Base-by-base conservation (phyloP, 2,797 vertebrate species). In the Darevskia mixta region DNA sequence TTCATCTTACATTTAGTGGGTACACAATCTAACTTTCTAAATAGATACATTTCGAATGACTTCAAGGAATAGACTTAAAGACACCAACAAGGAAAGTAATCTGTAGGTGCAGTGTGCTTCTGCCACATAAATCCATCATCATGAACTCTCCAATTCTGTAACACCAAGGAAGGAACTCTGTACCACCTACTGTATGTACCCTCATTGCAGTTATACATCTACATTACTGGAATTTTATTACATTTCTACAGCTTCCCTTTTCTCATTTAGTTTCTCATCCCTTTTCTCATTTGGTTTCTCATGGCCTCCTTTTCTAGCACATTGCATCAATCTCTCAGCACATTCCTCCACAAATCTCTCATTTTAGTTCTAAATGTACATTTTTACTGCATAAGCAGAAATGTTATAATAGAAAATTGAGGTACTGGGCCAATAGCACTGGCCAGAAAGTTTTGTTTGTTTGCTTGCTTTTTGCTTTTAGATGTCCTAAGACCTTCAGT, bases 21-120 rank as follows among this genome's bases (percentile, higher is more conserved):
- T 78, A 9, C 75, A 49, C 9, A 75, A 49, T 85, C 84, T 6
- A 78, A 66, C 64, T 86, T 87, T 32, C 49, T 73, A 79, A 64
- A 81, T 35, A n/a, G 38, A 64, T 75, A 61, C 38, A 73, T 85
- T 88, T 84, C 35, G 84, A 84, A 79, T 79, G 32, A n/a, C 71
- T 66, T 27, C 2, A 4, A 66, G 41, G 35, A 32, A 43, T 76
- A 29, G 13, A 32, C 10, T 73, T 73, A 20, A 18, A 6, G 32
- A 38, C 32, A 38, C 29, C n/a, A 5, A 55, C 29, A 43, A 80
- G 18, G n/a, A 64, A 69, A 82, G 25, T 61, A n/a, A 66, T 6
- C 3, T 29, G 43, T 23, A 79, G 27, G 5, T 25, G 32, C 18
- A 72, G 1, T 49, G 23, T 76, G 18, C 27, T 7, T 41, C 45